phyloP scores from a whole-genome alignment of 2,113 vertebrate species.

The Daboia siamensis region DNA sequence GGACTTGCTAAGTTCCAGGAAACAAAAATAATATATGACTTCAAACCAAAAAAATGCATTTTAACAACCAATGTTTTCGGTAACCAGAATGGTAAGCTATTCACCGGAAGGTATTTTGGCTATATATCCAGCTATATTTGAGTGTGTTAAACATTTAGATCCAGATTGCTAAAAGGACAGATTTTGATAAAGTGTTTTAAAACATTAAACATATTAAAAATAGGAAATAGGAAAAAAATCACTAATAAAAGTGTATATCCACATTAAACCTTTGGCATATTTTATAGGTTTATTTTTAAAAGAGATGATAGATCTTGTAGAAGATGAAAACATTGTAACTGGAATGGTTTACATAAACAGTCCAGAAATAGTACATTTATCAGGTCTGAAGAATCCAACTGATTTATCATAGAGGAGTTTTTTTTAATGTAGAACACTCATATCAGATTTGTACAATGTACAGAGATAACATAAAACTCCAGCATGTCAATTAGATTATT shows the following conservation, averaged over 20 bases:
- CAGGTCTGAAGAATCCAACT: neutral
- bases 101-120: neutral
- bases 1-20: neutral
- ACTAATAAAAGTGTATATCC: neutral
- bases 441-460: neutral
- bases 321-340: neutral
- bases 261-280: neutral
- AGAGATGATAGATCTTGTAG: neutral
- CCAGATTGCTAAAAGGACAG: neutral
- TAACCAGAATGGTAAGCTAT: neutral
- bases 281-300: neutral
- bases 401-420: neutral
- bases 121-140: neutral
- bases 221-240: neutral
- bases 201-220: neutral
- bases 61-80: neutral
- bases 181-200: neutral
- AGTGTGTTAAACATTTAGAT: neutral
- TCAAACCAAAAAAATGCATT: neutral
- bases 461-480: neutral
- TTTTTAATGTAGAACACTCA: neutral
- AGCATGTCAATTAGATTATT: neutral
- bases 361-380: neutral
- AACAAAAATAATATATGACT: neutral
- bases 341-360: neutral